phyloP scores from a whole-genome alignment of 2,113 vertebrate species.

The Platysternon megacephalum region DNA sequence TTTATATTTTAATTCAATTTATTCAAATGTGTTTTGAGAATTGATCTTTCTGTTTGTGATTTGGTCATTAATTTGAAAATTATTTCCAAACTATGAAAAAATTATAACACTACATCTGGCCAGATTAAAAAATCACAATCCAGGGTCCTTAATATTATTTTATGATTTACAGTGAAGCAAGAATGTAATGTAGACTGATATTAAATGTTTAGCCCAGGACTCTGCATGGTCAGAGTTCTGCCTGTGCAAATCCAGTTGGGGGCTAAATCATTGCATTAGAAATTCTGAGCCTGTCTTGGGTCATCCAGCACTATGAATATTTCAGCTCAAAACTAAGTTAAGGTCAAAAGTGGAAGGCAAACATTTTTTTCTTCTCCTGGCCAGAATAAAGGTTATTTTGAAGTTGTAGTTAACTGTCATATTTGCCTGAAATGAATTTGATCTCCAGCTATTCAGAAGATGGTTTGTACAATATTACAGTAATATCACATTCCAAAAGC shows the following conservation, averaged over 20 bases:
- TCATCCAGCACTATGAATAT: background rate
- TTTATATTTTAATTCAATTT: background rate
- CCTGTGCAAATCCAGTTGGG: rapidly evolving
- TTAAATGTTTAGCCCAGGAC: background rate
- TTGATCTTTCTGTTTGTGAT: background rate
- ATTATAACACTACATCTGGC: background rate
- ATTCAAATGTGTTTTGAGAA: background rate
- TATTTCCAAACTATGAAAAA: background rate
- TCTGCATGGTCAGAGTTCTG: background rate
- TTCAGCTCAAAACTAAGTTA: background rate
- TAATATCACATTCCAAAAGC: background rate
- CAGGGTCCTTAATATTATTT: background rate
- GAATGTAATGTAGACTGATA: background rate
- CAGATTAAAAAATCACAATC: background rate
- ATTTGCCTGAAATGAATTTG: background rate
- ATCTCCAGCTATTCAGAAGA: background rate
- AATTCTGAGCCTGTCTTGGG: background rate
- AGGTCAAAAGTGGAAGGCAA: background rate
- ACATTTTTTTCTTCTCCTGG: background rate
- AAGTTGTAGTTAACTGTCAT: background rate
- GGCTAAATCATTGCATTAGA: background rate
- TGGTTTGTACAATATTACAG: background rate
- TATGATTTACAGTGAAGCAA: background rate
- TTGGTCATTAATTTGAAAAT: background rate
- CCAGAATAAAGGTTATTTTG: background rate